These are phyloP conservation scores for Amblyteles armatorius DNA, from an alignment of 2,888 invertebrate species.

Conservation along the genomic window DNA sequence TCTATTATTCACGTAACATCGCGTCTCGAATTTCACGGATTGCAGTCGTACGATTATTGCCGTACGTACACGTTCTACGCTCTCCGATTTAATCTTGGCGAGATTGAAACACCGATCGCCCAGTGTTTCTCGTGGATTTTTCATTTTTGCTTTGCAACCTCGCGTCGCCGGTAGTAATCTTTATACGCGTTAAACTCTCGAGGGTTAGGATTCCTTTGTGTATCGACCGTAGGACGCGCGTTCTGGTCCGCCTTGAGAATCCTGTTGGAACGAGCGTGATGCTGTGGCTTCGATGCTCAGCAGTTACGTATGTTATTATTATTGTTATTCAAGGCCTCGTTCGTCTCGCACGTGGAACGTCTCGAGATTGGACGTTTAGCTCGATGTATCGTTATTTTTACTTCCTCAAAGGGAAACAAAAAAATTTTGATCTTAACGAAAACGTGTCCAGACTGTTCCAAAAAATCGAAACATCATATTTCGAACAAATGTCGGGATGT, in stretches of 20 bases:
- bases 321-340: slow-evolving; percentile 12
- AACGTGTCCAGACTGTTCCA: too few species aligned
- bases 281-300: neutral
- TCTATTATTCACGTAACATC: slow-evolving; percentile 1
- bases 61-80: neutral
- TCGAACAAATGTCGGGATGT: too few species aligned
- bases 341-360: slow-evolving; percentile 8
- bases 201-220: slow-evolving; percentile 14
- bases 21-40: slow-evolving; percentile 17
- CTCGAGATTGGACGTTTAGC: neutral
- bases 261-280: slow-evolving; percentile 1
- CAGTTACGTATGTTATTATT: slow-evolving; percentile 30
- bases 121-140: neutral
- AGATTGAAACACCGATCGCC: neutral
- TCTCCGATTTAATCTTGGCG: neutral
- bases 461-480: neutral
- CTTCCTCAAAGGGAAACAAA: too few species aligned
- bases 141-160: neutral
- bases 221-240: neutral
- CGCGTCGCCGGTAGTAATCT: neutral
- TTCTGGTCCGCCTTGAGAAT: slow-evolving; percentile 30
- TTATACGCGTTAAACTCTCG: neutral
- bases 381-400: neutral
- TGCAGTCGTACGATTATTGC: neutral
- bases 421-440: too few species aligned